Evolutionary conservation across 1,140 invertebrate species (phyloP).

Genomic region (Antheraea mylitta): DNA sequence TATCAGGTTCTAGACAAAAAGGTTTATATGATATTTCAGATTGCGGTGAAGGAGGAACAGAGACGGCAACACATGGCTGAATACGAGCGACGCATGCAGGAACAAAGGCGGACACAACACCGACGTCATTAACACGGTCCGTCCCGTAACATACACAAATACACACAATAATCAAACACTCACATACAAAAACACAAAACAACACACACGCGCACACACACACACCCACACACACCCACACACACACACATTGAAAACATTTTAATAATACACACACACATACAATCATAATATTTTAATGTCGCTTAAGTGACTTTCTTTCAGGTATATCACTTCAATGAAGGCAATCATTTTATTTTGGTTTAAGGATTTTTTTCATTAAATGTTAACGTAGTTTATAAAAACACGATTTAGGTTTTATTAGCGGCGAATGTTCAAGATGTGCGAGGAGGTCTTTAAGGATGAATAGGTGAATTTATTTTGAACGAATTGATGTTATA

Average conservation of each 20-base stretch:
- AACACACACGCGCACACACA: no score
- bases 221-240: no score
- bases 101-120: slow-evolving; percentile 79
- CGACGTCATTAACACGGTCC: slow-evolving; percentile 75
- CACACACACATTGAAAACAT: slow-evolving; percentile 17
- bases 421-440: slow-evolving; percentile 41
- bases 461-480: slow-evolving; percentile 55
- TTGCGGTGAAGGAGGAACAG: slow-evolving; percentile 92
- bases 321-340: slow-evolving; percentile 36
- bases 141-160: slow-evolving; percentile 40
- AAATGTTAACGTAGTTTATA: slow-evolving; percentile 39
- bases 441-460: slow-evolving; percentile 27
- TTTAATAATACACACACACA: slow-evolving; percentile 26
- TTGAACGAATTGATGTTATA: slow-evolving; percentile 74
- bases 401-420: slow-evolving; percentile 34
- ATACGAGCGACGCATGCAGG: slow-evolving; percentile 87
- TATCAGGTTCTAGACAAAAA: no score
- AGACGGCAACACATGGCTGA: slow-evolving; percentile 91
- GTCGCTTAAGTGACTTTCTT: slow-evolving; percentile 48
- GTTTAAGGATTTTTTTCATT: slow-evolving; percentile 40
- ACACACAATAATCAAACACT: slow-evolving; percentile 27
- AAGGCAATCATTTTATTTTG: slow-evolving; percentile 29
- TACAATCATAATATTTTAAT: slow-evolving; percentile 40
- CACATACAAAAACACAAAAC: slow-evolving; percentile 27
- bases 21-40: slow-evolving; percentile 83